Evolutionary conservation across 2,888 invertebrate species (phyloP), one percentile per base, ranked within the genome.

Genomic region (Cacoxenus indagator): DNA sequence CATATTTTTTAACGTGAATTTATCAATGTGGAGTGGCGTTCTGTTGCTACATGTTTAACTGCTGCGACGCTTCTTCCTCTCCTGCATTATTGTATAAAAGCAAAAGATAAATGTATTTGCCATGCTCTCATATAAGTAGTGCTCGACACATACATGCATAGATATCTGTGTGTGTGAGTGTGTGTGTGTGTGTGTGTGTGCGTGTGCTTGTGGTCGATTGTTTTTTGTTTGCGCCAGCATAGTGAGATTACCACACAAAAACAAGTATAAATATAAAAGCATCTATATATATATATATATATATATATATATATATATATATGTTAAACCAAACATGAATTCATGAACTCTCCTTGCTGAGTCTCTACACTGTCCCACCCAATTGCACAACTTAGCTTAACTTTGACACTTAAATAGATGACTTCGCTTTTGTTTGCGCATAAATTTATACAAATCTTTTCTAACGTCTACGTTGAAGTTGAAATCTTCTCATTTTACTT

Each of bases 391-490:
- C 77, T 74, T 73, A 76, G 74, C 76, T 72, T 71, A 73, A 70
- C 77, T 78, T 76, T 78, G 77, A 76, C 77, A 78, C 78, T 76
- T 76, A 76, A 78, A 78, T 78, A 76, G 73, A 77, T 73, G 73
- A 75, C 75, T 77, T 68, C 69, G 71, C 66, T 67, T 62, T 67
- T 59, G 51, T 65, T 64, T 70, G 71, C 55, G 61, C 55, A 64
- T 26, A 78, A 79, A 80, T 78, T 79, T 81, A 81, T 81, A 80
- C 77, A 81, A 81, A 81, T 81, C 80, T 75, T 73, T 80, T 80
- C 75, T 78, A 81, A 48, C 6, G 1, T 48, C n/a, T 48, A 3
- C n/a, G 19, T 48, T 2, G 6, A 1, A 8, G 37, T 11, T 5
- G n/a, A 46, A 4, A 11, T 8, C 8, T 14, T 26, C 26, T 55